These are phyloP conservation scores for Myopa tessellatipennis DNA, from an alignment of 2,888 invertebrate species.

Conservation along the genomic window DNA sequence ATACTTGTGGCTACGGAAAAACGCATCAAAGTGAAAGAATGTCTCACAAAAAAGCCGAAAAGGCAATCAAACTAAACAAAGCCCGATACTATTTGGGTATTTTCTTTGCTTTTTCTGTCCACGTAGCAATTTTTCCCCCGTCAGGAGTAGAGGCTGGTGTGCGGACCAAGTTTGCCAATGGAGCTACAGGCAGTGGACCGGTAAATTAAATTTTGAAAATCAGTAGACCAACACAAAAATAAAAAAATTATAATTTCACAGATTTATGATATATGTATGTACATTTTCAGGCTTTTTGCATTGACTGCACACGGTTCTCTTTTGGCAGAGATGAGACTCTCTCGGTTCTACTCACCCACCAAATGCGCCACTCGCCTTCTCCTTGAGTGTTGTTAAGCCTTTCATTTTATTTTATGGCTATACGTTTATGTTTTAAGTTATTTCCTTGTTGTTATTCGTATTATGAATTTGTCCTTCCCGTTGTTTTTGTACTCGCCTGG, in stretches of 20 bases:
- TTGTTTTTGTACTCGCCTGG: neutral
- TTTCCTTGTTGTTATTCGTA: conserved; percentile 40
- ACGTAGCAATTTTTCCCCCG: conserved; percentile 5
- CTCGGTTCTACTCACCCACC: conserved; percentile 62
- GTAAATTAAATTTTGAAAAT: conserved; percentile 65
- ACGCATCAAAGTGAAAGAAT: neutral
- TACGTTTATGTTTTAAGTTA: conserved; percentile 29
- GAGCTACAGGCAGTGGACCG: conserved; percentile 61
- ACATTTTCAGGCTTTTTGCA: conserved; percentile 33
- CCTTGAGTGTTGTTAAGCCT: conserved; percentile 68
- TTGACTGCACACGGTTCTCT: neutral
- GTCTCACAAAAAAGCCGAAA: neutral
- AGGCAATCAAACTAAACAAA: neutral
- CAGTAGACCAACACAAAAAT: neutral
- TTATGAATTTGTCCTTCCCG: neutral
- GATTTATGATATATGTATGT: conserved; percentile 38
- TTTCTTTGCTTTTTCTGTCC: neutral
- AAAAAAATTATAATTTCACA: conserved; percentile 48
- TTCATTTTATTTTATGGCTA: conserved; percentile 55
- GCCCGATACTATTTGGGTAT: neutral
- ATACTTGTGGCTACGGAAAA: neutral
- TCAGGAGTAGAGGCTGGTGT: neutral
- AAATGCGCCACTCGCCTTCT: conserved; percentile 66
- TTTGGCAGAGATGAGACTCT: neutral
- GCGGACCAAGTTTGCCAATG: neutral